Evolutionary conservation across 2,113 vertebrate species (phyloP), one percentile per base, ranked within the genome.

Genomic region (Sinocyclocheilus anshuiensis): DNA sequence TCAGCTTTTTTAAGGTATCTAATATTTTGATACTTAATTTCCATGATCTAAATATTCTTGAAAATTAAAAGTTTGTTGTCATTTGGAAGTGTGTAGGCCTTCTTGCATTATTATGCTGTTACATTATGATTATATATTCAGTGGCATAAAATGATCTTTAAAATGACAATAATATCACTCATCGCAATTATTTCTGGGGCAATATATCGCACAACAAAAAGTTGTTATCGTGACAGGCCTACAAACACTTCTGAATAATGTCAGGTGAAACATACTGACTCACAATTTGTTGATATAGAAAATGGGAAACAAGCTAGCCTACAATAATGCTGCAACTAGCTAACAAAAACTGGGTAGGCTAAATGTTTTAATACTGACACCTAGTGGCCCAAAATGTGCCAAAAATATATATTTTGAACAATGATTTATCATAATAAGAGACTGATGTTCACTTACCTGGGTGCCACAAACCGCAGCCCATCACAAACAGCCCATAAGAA

Each of bases 371-470:
- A 77, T 77, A 77, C 75, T 29, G 75, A 55, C 75, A 29, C 24
- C 75, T 75, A 75, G 42, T 75, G 72, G 72, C 22, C 18, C 57
- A 22, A 22, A 59, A 59, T 59, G 2, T 48, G 22, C 4, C 42
- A 13, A 22, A 20, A 22, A 16, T 3, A 3, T 11, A 6, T 16
- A 18, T 55, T 20, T 22, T 6, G 6, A 18, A 55, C 6, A 59
- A 22, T 22, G 22, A 24, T 15, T 48, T 6, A 72, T 36, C 2
- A 20, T 76, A 24, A 48, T 24, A 48, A 18, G 24, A 77, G 24
- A 53, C 5, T 15, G 29, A 81, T 39, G 33, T 80, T 39, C 61
- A 84, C 87, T 89, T 87, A 89, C 90, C 85, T 88, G 61, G 86
- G 75, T 10, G 80, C 69, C 50, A 29, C 69, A 57, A 9, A 63